These are phyloP conservation scores for Chaenocephalus aceratus DNA, from an alignment of 2,113 vertebrate genomes.

Conservation along the genomic window DNA sequence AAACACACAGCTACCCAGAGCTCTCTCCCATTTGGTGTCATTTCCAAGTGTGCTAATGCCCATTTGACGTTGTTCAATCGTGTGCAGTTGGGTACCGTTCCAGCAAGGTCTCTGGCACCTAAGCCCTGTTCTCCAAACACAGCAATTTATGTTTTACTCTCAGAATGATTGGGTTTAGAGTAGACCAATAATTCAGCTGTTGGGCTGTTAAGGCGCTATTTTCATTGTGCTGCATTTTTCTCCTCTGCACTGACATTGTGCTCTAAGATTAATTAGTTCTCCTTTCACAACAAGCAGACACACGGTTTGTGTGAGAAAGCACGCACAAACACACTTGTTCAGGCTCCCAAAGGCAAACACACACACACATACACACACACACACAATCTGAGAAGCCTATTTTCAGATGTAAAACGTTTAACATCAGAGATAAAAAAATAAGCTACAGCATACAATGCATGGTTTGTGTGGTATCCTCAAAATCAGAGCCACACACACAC, in stretches of 20 bases:
- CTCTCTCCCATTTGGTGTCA: conserved; percentile 51
- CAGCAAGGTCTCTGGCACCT: conserved; percentile 53
- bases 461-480: conserved; percentile 10
- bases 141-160: conserved; percentile 45
- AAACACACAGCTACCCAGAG: conserved; percentile 28
- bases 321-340: not conserved
- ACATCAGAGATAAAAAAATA: conserved; percentile 21
- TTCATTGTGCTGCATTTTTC: conserved; percentile 33
- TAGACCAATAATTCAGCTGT: conserved; percentile 33
- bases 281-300: conserved; percentile 26
- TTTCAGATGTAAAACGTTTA: conserved; percentile 7
- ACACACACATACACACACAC: not conserved
- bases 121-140: conserved; percentile 46
- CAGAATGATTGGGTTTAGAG: conserved; percentile 46
- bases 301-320: conserved; percentile 11
- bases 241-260: conserved; percentile 28
- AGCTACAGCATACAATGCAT: not conserved
- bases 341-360: not conserved
- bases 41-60: conserved; percentile 53
- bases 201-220: conserved; percentile 38
- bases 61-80: conserved; percentile 51
- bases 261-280: conserved; percentile 53
- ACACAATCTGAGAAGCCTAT: not conserved
- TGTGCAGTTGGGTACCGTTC: conserved; percentile 53
- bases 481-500: conserved; percentile 8